Base-by-base conservation (phyloP, 2,113 vertebrate genomes). In the Myiopsitta monachus region DNA sequence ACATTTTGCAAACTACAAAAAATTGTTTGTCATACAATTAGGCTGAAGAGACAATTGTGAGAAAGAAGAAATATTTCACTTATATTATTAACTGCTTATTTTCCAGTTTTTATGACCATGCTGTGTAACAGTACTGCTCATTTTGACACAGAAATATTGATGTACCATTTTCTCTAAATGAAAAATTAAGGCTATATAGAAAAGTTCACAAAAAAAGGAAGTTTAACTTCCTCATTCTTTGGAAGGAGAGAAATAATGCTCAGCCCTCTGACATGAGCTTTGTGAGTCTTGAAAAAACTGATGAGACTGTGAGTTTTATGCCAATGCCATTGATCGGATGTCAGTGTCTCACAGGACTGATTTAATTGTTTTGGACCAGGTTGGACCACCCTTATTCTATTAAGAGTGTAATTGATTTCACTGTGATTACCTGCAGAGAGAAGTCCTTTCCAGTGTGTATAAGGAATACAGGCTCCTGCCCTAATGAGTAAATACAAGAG, bases 321-420 rank as follows among this genome's bases (percentile, higher is more conserved):
- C 47, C 75, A 52, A 24, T 9, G 14, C 7, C 30, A 82, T 86
- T 74, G 69, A 95, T 93, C 18, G 41, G 47, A 74, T 72, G 31
- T 63, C 21, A 19, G 36, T n/a, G 54, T 59, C 90, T 46, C 55
- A 1, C 22, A 83, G 88, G 31, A 57, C 74, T 87, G 49, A 81
- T 80, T 91, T 85, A 91, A 95, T 88, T 83, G 82, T 15, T 70
- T 62, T 15, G 46, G 52, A 61, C 23, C 41, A 57, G n/a, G 55
- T 5, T 88, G 54, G 82, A 76, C 18, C 62, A 87, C 38, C 7
- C 24, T 92, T 90, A 90, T 72, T 96, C 73, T 64, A 18, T 79
- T 80, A 90, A 61, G 51, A 41, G 9, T 33, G 14, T 83, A 93
- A 96, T 66, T 92, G 83, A 96, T 92, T 95, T 93, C n/a, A 55